phyloP scores from a whole-genome alignment of 2,113 vertebrate species.

The Grantiella picta region DNA sequence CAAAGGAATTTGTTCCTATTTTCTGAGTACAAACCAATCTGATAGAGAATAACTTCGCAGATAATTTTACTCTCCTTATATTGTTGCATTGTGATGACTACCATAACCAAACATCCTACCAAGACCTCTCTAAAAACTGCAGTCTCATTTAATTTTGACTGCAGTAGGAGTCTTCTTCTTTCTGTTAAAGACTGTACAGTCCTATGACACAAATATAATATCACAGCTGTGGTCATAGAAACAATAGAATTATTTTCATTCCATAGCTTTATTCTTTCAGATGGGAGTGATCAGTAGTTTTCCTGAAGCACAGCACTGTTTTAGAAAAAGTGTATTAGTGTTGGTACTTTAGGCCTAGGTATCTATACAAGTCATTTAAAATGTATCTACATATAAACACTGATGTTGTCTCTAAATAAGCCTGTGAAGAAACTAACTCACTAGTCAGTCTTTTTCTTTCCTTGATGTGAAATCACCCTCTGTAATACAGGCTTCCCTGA shows the following conservation, averaged over 20 bases:
- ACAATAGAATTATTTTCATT: neutral
- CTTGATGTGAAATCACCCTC: neutral
- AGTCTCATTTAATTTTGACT: neutral
- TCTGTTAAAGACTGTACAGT: neutral
- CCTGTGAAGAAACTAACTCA: neutral
- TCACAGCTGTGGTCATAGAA: neutral
- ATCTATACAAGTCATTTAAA: neutral
- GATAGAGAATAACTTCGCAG: neutral
- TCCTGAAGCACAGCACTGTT: neutral
- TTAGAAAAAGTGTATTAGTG: neutral
- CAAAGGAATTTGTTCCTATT: neutral
- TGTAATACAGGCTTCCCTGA: neutral
- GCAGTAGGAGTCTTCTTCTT: neutral
- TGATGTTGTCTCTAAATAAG: neutral
- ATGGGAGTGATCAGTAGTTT: neutral
- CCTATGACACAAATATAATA: neutral
- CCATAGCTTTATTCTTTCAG: neutral
- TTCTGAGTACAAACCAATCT: fast-evolving
- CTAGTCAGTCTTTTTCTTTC: neutral
- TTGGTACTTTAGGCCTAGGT: neutral
- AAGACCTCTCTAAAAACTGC: neutral
- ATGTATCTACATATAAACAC: neutral
- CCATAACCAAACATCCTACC: neutral
- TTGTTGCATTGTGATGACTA: neutral
- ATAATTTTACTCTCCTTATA: neutral